Percentiles rank a stretch among this genome's conserved stretches.
phyloP scores from a whole-genome alignment of 2,797 vertebrate species.

The Sebastolobus alascanus region DNA sequence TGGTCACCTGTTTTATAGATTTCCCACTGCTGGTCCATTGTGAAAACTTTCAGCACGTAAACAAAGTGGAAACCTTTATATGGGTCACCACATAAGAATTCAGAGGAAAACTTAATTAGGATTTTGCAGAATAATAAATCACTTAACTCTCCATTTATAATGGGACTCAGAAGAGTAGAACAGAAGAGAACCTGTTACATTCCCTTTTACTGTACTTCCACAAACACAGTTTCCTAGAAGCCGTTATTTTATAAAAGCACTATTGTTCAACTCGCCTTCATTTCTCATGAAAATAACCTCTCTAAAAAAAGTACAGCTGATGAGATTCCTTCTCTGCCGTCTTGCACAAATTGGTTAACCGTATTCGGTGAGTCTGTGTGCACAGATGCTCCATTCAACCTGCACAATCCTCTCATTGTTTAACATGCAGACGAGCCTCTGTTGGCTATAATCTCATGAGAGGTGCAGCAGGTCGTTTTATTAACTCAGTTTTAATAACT shows the following conservation, averaged over 20 bases:
- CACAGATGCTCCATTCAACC: slow-evolving; percentile 40
- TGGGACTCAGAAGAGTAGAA: neutral
- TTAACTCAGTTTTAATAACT: slow-evolving; percentile 54
- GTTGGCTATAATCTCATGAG: slow-evolving; percentile 29
- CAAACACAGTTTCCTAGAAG: neutral
- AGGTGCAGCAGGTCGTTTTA: slow-evolving; percentile 37
- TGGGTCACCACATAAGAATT: neutral
- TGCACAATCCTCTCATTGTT: slow-evolving; percentile 31
- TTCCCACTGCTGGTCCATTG: neutral
- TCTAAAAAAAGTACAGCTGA: slow-evolving; percentile 4
- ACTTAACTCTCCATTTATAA: neutral
- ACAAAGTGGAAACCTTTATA: neutral
- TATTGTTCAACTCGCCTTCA: neutral
- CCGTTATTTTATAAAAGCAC: neutral
- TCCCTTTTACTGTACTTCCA: neutral
- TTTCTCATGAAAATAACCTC: slow-evolving; percentile 5
- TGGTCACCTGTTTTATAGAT: neutral
- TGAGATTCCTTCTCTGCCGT: slow-evolving; percentile 28
- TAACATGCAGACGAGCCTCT: slow-evolving; percentile 5
- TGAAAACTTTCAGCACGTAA: neutral
- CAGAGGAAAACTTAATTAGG: neutral
- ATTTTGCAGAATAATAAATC: neutral
- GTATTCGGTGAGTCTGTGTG: slow-evolving; percentile 2
- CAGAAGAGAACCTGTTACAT: neutral
- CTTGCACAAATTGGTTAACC: slow-evolving; percentile 37